A percentile compares a stretch with the other conserved stretches of the same genome.
Evolutionary conservation across 2,888 invertebrate genomes (phyloP).

Genomic region (Urechis unicinctus): DNA sequence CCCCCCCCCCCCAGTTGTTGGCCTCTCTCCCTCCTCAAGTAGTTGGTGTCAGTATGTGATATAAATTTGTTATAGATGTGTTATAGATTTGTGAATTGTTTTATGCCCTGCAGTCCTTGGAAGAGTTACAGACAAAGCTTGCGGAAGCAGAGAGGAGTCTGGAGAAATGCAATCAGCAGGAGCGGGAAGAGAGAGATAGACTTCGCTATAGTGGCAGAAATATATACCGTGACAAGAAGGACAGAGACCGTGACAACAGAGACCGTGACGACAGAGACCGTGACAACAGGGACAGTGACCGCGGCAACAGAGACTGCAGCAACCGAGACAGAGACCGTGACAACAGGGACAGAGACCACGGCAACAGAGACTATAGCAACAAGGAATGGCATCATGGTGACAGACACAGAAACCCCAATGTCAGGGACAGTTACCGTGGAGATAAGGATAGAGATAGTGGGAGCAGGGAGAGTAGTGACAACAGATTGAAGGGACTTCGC

Average conservation of each 20-base stretch:
- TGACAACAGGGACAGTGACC: too few relatives aligned
- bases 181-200: too few relatives aligned
- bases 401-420: neutral
- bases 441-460: slow-evolving; percentile 1
- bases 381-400: neutral
- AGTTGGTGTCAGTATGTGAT: too few relatives aligned
- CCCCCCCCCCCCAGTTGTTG: too few relatives aligned
- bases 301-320: neutral
- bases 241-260: neutral
- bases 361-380: neutral
- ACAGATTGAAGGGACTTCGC: too few relatives aligned
- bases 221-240: neutral
- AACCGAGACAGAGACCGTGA: neutral
- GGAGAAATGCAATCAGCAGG: slow-evolving; percentile 1
- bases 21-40: too few relatives aligned
- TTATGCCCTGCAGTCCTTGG: slow-evolving; percentile 56
- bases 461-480: neutral
- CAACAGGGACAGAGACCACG: slow-evolving; percentile 1
- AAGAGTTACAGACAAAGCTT: slow-evolving; percentile 54
- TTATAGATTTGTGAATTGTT: too few relatives aligned
- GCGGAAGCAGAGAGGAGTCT: slow-evolving; percentile 52
- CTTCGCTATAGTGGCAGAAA: too few relatives aligned
- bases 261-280: neutral
- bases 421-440: slow-evolving; percentile 1
- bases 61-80: too few relatives aligned